Conservation (phyloP, 2,888 invertebrate genomes). For the Venusia cambrica region DNA sequence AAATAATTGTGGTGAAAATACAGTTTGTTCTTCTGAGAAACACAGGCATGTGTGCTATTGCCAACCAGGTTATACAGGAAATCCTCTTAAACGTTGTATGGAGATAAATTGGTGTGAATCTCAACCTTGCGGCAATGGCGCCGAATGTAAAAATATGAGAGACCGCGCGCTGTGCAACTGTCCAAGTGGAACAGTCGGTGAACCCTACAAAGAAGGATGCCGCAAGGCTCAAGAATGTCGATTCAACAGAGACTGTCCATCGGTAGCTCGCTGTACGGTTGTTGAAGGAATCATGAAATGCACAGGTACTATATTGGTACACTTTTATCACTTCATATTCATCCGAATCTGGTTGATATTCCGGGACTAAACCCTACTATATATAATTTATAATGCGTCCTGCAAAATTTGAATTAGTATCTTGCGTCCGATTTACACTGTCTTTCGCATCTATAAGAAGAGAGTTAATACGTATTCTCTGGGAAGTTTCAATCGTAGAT, state of each 20-base stretch:
- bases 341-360: too few species aligned
- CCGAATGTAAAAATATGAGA: conserved; percentile 89
- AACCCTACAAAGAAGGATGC: conserved; percentile 92
- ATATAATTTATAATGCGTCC: too few species aligned
- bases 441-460: too few species aligned
- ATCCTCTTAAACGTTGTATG: conserved; percentile 86
- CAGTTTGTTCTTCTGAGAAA: conserved; percentile 91
- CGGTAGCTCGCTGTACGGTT: conserved; percentile 87
- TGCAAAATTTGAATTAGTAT: too few species aligned
- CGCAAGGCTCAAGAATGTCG: conserved; percentile 90
- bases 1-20: conserved; percentile 92
- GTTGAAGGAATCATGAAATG: conserved; percentile 89
- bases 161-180: conserved; percentile 91
- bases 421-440: too few species aligned
- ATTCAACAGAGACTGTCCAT: conserved; percentile 89
- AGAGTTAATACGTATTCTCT: too few species aligned
- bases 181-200: conserved; percentile 89
- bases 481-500: too few species aligned
- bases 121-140: conserved; percentile 89
- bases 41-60: conserved; percentile 89
- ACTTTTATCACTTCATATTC: background rate
- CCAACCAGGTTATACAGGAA: conserved; percentile 93
- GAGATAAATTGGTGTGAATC: conserved; percentile 89
- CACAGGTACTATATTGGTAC: conserved; percentile 68
- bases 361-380: too few species aligned